Base-by-base conservation (phyloP, 2,797 vertebrate species). In the Pempheris klunzingeri region DNA sequence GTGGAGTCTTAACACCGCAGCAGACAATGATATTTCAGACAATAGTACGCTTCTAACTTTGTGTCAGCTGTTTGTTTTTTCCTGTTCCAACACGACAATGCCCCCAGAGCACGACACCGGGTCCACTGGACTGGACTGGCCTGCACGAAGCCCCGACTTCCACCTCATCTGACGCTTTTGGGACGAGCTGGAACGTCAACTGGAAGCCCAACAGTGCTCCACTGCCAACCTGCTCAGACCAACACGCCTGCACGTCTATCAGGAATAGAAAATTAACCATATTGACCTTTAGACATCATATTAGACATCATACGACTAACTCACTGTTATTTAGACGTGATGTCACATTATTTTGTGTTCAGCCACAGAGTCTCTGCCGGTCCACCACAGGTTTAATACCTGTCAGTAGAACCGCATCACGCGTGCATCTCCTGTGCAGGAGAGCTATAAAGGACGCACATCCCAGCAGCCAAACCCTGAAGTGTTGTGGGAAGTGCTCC, bases 231-330 rank as follows among this genome's bases (percentile, higher is more conserved):
- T 9, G 18, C 4, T 64, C 22, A 18, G n/a, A 41, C 39, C n/a
- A 36, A 14, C 34, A 8, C 5, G 1, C 4, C 41, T 10, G 59
- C 55, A 26, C 18, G 7, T 12, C n/a, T 8, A 13, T 34, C 47
- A 47, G 55, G 24, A 47, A 67, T 13, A 18, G 49, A 28, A 47
- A 49, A 36, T 43, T 14, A 49, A 55, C 41, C 46, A 60, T 6
- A 4, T 0, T 28, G 52, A 79, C 71, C 77, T 63, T 69, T 78
- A 68, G 68, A 62, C 17, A 11, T 32, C 47, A 32, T 30, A n/a
- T n/a, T 39, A n/a, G n/a, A n/a, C n/a, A n/a, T n/a, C n/a, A n/a
- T n/a, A n/a, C n/a, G n/a, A 71, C 7, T 0, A 41, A 57, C 30
- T 46, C 46, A n/a, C 52, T 32, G 32, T 32, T 14, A 41, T 53